Evolutionary conservation across 2,888 invertebrate genomes (phyloP).

Genomic region (Epistrophe grossulariae): DNA sequence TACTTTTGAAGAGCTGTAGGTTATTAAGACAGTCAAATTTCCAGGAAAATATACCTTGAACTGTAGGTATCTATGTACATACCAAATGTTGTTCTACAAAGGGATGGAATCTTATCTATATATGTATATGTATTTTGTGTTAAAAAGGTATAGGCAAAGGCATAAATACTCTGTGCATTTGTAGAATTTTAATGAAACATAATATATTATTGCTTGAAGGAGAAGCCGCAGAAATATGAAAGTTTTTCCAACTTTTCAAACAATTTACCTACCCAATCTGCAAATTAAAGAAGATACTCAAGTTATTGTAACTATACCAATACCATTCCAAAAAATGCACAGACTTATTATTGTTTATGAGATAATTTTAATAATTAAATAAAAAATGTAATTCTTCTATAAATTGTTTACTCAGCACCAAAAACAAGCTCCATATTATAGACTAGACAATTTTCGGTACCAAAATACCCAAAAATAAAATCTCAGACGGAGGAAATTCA

Average conservation of each 20-base stretch:
- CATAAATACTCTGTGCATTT: neutral
- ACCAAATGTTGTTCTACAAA: neutral
- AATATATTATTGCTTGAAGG: neutral
- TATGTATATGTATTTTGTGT: too few relatives aligned
- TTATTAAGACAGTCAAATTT: neutral
- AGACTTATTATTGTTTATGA: neutral
- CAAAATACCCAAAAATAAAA: too few relatives aligned
- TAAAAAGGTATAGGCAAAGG: neutral
- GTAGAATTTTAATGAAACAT: neutral
- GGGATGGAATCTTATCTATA: neutral
- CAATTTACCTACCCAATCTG: neutral
- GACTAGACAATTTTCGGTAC: too few relatives aligned
- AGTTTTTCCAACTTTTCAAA: neutral
- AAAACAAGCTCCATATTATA: too few relatives aligned
- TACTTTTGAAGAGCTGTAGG: neutral
- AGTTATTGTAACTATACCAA: neutral
- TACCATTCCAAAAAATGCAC: neutral
- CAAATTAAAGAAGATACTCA: neutral
- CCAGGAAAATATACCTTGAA: neutral
- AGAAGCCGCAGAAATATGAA: neutral
- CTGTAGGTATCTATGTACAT: neutral
- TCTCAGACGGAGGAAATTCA: too few relatives aligned
- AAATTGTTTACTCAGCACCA: too few relatives aligned
- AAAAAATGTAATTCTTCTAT: too few relatives aligned
- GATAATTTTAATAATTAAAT: too few relatives aligned